Conservation (phyloP, 2,113 vertebrate genomes). For the Carassius auratus region DNA sequence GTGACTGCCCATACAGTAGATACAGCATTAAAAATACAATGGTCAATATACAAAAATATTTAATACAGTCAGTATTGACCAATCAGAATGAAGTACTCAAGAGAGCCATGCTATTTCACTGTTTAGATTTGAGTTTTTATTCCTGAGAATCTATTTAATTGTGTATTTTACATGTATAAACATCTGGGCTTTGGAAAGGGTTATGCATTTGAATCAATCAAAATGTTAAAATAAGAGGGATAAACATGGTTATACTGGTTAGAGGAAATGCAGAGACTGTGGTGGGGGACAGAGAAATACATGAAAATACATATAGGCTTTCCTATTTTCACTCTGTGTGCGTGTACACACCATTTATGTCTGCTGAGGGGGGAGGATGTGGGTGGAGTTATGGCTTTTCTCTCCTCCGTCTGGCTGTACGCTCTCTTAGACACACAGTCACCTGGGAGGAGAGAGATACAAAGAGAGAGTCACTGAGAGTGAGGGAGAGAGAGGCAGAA, state of each 20-base stretch:
- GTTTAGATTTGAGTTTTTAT: background rate
- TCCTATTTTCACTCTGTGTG: slow-evolving; percentile 47
- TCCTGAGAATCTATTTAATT: background rate
- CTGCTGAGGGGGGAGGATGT: slow-evolving; percentile 48
- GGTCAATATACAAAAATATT: background rate
- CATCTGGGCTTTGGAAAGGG: background rate
- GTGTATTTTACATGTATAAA: background rate
- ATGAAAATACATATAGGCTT: slow-evolving; percentile 26
- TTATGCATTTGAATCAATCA: slow-evolving; percentile 39
- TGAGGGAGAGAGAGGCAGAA: slow-evolving; percentile 19
- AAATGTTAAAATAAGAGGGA: background rate
- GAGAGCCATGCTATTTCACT: background rate
- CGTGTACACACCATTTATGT: slow-evolving; percentile 47
- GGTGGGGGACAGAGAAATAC: background rate
- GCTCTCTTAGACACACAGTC: slow-evolving; percentile 62
- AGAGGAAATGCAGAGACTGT: slow-evolving; percentile 23
- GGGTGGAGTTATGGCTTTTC: slow-evolving; percentile 51
- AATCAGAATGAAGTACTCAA: background rate
- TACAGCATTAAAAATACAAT: background rate
- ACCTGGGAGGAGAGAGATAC: slow-evolving; percentile 53
- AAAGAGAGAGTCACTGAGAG: slow-evolving; percentile 44
- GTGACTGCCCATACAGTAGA: too few relatives aligned
- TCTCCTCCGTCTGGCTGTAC: slow-evolving; percentile 57
- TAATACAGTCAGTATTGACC: background rate
- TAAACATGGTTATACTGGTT: background rate